Conservation (phyloP, 2,797 vertebrate genomes). For the Thamnophis elegans region DNA sequence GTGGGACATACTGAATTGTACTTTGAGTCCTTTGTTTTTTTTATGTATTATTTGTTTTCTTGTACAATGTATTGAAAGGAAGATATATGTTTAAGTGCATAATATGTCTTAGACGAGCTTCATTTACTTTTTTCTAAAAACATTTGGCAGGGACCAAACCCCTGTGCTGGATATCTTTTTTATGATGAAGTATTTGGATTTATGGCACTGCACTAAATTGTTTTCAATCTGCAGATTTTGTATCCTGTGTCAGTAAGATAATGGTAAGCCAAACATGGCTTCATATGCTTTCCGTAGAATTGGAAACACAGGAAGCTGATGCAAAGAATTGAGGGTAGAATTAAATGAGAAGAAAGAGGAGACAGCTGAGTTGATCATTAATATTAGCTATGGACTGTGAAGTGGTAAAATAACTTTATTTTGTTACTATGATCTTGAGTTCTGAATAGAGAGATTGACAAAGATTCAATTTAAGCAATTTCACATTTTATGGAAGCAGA, state of each 20-base stretch:
- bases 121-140: neutral
- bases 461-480: neutral
- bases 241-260: neutral
- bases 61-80: neutral
- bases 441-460: neutral
- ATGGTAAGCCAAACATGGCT: neutral
- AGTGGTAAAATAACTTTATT: neutral
- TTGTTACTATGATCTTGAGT: neutral
- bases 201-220: neutral
- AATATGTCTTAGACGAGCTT: neutral
- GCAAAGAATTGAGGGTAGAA: neutral
- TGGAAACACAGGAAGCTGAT: neutral
- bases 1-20: neutral
- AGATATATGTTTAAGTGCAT: neutral
- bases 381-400: neutral
- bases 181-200: neutral
- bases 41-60: constrained; percentile 5
- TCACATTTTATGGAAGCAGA: neutral
- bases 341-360: neutral
- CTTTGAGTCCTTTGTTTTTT: neutral
- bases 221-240: neutral
- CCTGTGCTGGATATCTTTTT: neutral
- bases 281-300: neutral
- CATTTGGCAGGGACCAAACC: neutral
- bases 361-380: neutral